Percentiles rank a stretch among this genome's conserved stretches.
Evolutionary conservation across 2,113 vertebrate species (phyloP).

Genomic region (Lepidothrix coronata): DNA sequence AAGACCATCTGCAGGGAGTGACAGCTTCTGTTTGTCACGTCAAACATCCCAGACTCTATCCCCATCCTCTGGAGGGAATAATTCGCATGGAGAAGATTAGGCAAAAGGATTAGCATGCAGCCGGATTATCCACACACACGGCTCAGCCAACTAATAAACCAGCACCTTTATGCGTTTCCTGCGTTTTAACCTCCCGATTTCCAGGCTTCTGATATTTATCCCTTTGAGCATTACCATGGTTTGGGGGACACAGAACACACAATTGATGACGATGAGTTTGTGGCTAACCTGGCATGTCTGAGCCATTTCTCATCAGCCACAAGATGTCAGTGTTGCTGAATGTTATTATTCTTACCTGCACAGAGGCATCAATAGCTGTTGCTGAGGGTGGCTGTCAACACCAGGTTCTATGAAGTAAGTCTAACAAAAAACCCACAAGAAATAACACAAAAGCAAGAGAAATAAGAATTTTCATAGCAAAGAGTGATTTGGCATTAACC

Average conservation of each 20-base stretch:
- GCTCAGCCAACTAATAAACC: neutral
- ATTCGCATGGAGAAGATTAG: constrained; percentile 8
- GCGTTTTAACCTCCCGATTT: neutral
- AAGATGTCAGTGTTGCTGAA: constrained; percentile 70
- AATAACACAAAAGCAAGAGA: neutral
- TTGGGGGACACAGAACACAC: neutral
- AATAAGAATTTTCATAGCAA: neutral
- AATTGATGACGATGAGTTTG: neutral
- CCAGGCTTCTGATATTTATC: neutral
- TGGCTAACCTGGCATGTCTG: neutral
- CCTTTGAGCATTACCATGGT: neutral
- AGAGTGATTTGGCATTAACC: neutral
- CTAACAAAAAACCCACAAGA: neutral
- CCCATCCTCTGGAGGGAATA: constrained; percentile 25
- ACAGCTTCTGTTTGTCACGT: neutral
- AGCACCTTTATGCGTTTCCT: neutral
- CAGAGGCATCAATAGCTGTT: neutral
- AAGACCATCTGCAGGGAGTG: neutral
- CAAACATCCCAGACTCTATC: neutral
- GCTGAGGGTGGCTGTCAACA: neutral
- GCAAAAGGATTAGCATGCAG: constrained; percentile 21
- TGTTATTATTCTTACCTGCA: constrained; percentile 26
- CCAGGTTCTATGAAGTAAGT: neutral
- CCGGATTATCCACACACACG: neutral
- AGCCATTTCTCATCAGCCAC: constrained; percentile 45